Evolutionary conservation across 2,797 vertebrate genomes (phyloP), one percentile per base, ranked within the genome.

Genomic region (Pteronotus mesoamericanus): DNA sequence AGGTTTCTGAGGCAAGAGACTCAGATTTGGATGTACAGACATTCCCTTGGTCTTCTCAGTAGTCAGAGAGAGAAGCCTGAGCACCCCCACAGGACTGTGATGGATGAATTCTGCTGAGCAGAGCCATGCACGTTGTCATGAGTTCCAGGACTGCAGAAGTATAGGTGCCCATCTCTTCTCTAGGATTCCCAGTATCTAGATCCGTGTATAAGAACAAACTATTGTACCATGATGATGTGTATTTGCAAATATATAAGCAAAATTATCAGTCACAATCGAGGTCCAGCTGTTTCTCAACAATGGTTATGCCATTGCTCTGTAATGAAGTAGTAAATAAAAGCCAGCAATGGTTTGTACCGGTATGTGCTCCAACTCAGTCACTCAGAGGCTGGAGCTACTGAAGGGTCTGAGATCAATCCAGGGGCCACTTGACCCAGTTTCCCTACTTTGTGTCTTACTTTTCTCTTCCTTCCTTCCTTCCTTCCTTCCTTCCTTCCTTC

Each of bases 401-500:
- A 61, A 9, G n/a, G 19, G 3, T 9, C 24, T 78, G 57, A 46
- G 37, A 39, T 21, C 39, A 42, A 61, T 46, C 26, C 34, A 51
- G 29, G 26, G 42, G 16, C 39, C 9, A 15, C 24, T 4, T 42
- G 21, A 24, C 37, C 24, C 46, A 61, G 26, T 55, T 29, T 59
- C 26, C 5, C 10, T 69, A 46, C 0, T 2, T 11, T 64, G 11
- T 48, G 2, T 44, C 72, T 16, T 42, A 7, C 8, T 74, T 24
- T 57, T 32, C 34, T 29, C 37, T 93, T 5, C 51, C 21, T 44
- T 1, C 11, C 2, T 53, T 3, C 72, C 46, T 22, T 18, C 46
- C 3, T 14, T 3, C 18, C 4, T 1, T 8, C 2, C 32, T 6
- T 3, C 29, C 21, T 3, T 18, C 44, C 21, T 22, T 9, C 66